Base-by-base conservation (phyloP, 2,888 invertebrate species). In the Priocnemis perturbator region DNA sequence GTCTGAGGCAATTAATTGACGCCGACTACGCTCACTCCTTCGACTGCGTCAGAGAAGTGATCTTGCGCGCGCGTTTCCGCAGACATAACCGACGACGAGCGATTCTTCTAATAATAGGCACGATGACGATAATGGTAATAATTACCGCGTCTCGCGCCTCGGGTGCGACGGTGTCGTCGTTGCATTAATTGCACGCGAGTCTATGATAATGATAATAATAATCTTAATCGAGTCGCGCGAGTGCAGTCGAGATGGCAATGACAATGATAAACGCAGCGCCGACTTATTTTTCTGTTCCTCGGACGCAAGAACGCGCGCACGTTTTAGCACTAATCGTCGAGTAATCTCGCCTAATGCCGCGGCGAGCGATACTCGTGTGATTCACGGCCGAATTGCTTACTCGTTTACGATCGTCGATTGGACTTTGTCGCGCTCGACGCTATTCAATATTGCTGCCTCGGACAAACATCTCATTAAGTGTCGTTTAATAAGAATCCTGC, bases 81-180 rank as follows among this genome's bases (percentile, higher is more conserved):
- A 73, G 66, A 73, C 66, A 67, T 48, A 71, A 78, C 69, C 37
- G 67, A 48, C 64, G 52, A 62, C 30, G 60, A 57, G 48, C 55
- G 52, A 37, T 37, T 37, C 47, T 53, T 60, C 69, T 73, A 76
- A 71, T 76, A 80, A 73, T 71, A 73, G 71, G 57, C 69, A 62
- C 47, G 78, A 80, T 79, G 76, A 80, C 78, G 81, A 62, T 71
- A 62, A 78, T 73, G 61, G 67, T 64, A 69, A 70, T 78, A 73
- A 80, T 73, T 70, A 47, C 62, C 53, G 53, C 21, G 70, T 66
- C 67, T 68, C 57, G 53, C 56, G 3, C 44, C 23, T 59, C 44
- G 37, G 26, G 64, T 60, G 60, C 30, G 45, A 64, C 44, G 26
- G 23, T 53, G 44, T 67, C 56, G 63, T 15, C 48, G 50, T 11